These are phyloP conservation scores for Scaptodrosophila lebanonensis DNA, from an alignment of 1,140 invertebrate species.

Conservation along the genomic window DNA sequence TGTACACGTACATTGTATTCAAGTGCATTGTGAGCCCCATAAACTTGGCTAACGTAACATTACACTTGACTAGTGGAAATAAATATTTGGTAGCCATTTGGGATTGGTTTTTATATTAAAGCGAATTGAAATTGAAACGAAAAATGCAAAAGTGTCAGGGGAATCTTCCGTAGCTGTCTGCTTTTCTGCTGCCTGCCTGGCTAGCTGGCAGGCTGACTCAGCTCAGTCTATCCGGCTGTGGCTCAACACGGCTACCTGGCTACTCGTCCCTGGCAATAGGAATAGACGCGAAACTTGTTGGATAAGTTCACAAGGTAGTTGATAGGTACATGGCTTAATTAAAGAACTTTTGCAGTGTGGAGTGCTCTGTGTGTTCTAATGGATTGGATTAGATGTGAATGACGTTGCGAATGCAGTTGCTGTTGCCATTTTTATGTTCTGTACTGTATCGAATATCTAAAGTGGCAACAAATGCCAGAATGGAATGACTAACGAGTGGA, in stretches of 20 bases:
- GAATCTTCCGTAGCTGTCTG: constrained; percentile 32
- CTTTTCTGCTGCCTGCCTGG: no score
- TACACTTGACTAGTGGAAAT: constrained; percentile 63
- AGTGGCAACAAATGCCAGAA: no score
- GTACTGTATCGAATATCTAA: no score
- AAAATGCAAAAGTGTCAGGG: constrained; percentile 55
- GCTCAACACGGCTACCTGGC: constrained; percentile 26
- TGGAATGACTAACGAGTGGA: no score
- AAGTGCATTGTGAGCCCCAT: constrained; percentile 48
- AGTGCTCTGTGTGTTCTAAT: no score
- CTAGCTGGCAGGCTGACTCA: no score
- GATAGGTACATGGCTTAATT: constrained; percentile 57
- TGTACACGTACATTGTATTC: constrained; percentile 15
- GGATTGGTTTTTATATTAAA: constrained; percentile 46
- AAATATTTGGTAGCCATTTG: constrained; percentile 69
- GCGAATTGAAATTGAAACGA: constrained; percentile 55
- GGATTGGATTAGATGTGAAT: no score
- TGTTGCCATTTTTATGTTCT: no score
- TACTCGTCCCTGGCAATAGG: not conserved
- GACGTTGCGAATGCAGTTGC: no score
- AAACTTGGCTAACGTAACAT: constrained; percentile 50
- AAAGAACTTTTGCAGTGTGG: constrained; percentile 50
- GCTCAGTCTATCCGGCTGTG: no score
- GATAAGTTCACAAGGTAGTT: constrained; percentile 23
- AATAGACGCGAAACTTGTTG: not conserved